Conservation (phyloP, 2,113 vertebrate genomes). For the Telmatochromis bifrenatus region DNA sequence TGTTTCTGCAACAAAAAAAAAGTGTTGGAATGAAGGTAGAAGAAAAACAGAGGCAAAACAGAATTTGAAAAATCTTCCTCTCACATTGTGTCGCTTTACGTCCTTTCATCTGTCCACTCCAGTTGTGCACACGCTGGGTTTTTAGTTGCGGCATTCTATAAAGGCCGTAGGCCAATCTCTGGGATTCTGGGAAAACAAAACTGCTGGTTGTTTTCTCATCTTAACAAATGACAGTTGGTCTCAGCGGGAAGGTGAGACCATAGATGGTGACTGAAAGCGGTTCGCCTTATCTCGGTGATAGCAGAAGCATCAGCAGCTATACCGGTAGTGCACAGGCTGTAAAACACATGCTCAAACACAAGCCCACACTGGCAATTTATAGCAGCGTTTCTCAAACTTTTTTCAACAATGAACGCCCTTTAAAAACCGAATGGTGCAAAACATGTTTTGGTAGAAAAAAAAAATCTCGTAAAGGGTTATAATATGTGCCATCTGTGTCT, state of each 20-base stretch:
- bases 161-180: not conserved
- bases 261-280: not conserved
- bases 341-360: not conserved
- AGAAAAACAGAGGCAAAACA: not conserved
- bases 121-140: not conserved
- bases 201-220: not conserved
- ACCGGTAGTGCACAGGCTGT: not conserved
- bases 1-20: not conserved
- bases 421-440: not conserved
- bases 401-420: not conserved
- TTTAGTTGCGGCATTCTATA: not conserved
- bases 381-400: not conserved
- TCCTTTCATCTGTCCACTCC: not conserved
- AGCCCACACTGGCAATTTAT: not conserved
- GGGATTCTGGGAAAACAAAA: not conserved
- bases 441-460: not conserved
- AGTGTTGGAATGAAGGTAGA: not conserved
- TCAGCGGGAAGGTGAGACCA: not conserved
- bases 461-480: not conserved
- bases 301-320: not conserved
- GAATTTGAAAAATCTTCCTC: not conserved
- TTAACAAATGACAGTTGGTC: not conserved
- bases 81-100: not conserved
- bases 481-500: not conserved
- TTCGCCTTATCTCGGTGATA: not conserved